These are phyloP conservation scores for Torymus auratus DNA, from an alignment of 2,888 invertebrate genomes.

Conservation along the genomic window DNA sequence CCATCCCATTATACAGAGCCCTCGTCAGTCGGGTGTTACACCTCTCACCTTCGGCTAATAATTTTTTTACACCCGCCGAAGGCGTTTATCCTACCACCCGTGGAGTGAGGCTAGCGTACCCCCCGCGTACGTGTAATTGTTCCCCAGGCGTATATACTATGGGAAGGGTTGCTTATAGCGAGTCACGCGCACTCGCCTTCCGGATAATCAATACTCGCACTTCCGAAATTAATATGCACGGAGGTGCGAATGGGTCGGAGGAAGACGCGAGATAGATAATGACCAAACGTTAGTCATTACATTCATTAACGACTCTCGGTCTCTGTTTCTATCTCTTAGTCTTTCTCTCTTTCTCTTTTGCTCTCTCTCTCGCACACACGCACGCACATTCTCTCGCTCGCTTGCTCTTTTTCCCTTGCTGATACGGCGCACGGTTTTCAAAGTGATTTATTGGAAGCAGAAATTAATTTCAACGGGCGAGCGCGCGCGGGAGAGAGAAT, in stretches of 20 bases:
- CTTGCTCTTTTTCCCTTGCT: neutral
- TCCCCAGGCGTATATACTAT: neutral
- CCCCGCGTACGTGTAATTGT: conserved; percentile 1
- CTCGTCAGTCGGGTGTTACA: conserved; percentile 19
- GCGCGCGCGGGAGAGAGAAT: conserved; percentile 23
- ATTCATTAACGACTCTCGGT: conserved; percentile 39
- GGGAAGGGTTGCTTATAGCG: conserved; percentile 40
- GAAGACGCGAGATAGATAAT: conserved; percentile 54
- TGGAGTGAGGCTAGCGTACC: neutral
- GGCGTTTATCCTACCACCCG: neutral
- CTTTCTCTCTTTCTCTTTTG: conserved; percentile 2
- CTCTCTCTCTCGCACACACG: neutral
- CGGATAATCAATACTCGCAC: conserved; percentile 61
- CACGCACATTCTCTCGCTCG: neutral
- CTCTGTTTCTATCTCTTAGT: neutral
- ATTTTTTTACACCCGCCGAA: neutral
- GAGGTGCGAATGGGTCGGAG: neutral
- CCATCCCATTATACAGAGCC: neutral
- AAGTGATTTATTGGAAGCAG: conserved; percentile 48
- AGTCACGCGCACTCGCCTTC: conserved; percentile 50
- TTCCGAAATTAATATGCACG: conserved; percentile 58
- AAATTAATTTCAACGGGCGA: conserved; percentile 47
- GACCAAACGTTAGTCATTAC: conserved; percentile 52
- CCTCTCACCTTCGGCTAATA: conserved; percentile 13
- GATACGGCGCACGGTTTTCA: conserved; percentile 36